Evolutionary conservation across 2,797 vertebrate species (phyloP).

Genomic region (Cetoscarus ocellatus): DNA sequence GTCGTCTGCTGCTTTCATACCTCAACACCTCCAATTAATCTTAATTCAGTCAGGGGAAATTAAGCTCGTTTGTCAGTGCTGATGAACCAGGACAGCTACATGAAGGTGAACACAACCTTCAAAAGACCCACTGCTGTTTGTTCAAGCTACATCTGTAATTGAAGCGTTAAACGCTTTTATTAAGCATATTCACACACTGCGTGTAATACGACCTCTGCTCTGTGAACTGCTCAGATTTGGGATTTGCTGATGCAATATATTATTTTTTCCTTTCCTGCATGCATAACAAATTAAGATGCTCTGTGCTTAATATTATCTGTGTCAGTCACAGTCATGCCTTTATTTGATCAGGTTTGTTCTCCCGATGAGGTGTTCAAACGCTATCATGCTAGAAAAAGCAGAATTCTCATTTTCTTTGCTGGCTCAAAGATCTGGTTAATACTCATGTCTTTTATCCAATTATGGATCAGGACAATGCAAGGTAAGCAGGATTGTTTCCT

Average conservation of each 20-base stretch:
- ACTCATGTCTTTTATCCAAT: slow-evolving; percentile 55
- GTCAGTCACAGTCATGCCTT: slow-evolving; percentile 21
- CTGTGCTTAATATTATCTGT: slow-evolving; percentile 23
- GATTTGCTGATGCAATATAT: slow-evolving; percentile 5
- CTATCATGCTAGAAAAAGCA: slow-evolving; percentile 46
- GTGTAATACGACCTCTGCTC: slow-evolving; percentile 32
- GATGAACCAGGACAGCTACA: slow-evolving; percentile 75
- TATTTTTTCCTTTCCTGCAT: not conserved
- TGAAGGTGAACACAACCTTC: slow-evolving; percentile 80
- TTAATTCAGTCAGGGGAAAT: slow-evolving; percentile 79
- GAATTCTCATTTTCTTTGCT: slow-evolving; percentile 48
- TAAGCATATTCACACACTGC: slow-evolving; percentile 41
- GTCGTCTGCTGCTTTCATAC: slow-evolving; percentile 82
- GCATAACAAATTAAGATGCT: not conserved
- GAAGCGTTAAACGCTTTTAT: slow-evolving; percentile 71
- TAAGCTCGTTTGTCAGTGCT: slow-evolving; percentile 81
- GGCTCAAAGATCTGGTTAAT: slow-evolving; percentile 39
- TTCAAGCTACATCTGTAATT: slow-evolving; percentile 72
- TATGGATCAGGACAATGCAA: slow-evolving; percentile 42
- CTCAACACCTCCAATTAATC: slow-evolving; percentile 84
- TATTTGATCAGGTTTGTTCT: slow-evolving; percentile 40
- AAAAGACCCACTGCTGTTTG: slow-evolving; percentile 54
- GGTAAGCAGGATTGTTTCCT: slow-evolving; percentile 53
- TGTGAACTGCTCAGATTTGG: slow-evolving; percentile 33
- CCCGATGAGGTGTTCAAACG: slow-evolving; percentile 38